These are phyloP conservation scores for Ptyas mucosa DNA, from an alignment of 2,113 vertebrate genomes.

Conservation along the genomic window DNA sequence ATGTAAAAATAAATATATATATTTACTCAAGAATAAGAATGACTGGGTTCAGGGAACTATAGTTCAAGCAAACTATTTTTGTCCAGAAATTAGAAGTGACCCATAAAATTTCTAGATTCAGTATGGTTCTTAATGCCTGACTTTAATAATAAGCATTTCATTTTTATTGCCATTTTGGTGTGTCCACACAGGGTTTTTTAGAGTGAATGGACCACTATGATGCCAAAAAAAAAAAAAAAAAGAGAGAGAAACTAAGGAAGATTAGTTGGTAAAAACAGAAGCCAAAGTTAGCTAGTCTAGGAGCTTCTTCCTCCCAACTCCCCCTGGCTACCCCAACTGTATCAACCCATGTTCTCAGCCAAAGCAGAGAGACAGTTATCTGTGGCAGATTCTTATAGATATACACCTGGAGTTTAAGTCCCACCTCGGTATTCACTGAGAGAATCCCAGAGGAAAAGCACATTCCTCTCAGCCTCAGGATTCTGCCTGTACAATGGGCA, in stretches of 20 bases:
- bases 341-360: neutral
- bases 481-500: neutral
- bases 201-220: neutral
- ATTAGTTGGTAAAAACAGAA: neutral
- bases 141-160: neutral
- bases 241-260: neutral
- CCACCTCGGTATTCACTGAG: neutral
- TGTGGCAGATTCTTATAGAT: neutral
- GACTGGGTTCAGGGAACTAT: neutral
- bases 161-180: neutral
- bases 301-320: neutral
- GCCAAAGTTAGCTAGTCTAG: neutral
- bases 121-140: neutral
- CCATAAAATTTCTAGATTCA: neutral
- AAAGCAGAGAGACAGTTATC: neutral
- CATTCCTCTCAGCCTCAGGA: neutral
- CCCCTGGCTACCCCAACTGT: neutral
- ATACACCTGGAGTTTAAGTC: neutral
- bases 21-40: neutral
- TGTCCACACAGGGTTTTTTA: neutral
- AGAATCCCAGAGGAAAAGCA: neutral
- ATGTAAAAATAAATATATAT: too few species aligned
- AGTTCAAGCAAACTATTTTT: neutral
- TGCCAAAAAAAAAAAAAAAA: neutral
- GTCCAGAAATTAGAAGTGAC: neutral